phyloP scores from a whole-genome alignment of 2,797 vertebrate species.

The Molossus alvarezi region DNA sequence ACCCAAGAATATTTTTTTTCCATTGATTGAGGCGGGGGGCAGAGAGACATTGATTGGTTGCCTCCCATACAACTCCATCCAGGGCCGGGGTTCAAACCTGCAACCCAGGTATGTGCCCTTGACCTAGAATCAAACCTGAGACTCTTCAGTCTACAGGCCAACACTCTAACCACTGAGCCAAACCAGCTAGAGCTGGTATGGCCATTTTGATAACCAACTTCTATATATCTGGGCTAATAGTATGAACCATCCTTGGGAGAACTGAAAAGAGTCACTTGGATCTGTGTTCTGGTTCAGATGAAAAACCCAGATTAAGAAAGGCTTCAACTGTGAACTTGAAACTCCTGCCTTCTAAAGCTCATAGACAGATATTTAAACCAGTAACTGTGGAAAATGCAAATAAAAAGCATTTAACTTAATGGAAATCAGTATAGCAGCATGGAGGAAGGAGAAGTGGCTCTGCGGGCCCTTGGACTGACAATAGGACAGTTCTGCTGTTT shows the following conservation, averaged over 20 bases:
- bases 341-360: not conserved
- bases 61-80: too few species aligned
- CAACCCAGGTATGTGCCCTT: too few species aligned
- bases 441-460: not conserved
- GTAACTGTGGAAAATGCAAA: not conserved
- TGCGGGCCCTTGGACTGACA: not conserved
- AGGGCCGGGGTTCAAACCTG: too few species aligned
- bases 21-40: too few species aligned
- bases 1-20: too few species aligned
- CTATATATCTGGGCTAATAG: not conserved
- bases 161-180: too few species aligned
- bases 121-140: too few species aligned
- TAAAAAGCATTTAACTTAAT: not conserved
- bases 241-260: not conserved
- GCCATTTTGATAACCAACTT: not conserved
- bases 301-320: slow-evolving; percentile 10
- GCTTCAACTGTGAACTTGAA: slow-evolving; percentile 6
- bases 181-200: too few species aligned
- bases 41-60: too few species aligned
- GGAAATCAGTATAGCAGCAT: not conserved
- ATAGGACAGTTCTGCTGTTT: not conserved
- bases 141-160: too few species aligned
- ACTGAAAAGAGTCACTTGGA: not conserved
- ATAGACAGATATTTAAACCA: not conserved
- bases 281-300: slow-evolving; percentile 21